Percentiles rank a stretch among this genome's conserved stretches.
phyloP scores from a whole-genome alignment of 2,888 invertebrate genomes.

The Chrysopilus asiliformis region DNA sequence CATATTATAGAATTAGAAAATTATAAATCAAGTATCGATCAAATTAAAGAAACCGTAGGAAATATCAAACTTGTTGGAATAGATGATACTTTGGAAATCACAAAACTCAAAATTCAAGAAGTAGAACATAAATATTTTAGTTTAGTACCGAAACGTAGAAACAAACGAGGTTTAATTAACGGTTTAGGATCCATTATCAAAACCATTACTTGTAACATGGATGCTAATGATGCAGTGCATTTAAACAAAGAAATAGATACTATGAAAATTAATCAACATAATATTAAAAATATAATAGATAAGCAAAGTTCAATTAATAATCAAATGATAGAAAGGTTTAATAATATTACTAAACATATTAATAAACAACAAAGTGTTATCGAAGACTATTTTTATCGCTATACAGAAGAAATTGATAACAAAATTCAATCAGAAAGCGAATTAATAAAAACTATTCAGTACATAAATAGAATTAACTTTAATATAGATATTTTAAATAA shows the following conservation, averaged over 20 bases:
- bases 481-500: no score
- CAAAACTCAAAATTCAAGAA: slow-evolving; percentile 2
- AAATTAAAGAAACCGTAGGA: background rate
- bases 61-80: background rate
- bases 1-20: no score
- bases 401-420: slow-evolving; percentile 1
- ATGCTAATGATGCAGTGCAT: slow-evolving; percentile 7
- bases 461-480: no score
- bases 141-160: slow-evolving; percentile 5
- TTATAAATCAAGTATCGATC: slow-evolving; percentile 1
- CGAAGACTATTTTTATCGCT: slow-evolving; percentile 6
- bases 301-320: slow-evolving; percentile 5
- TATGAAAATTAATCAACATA: slow-evolving; percentile 5
- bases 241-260: slow-evolving; percentile 6
- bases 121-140: slow-evolving; percentile 3
- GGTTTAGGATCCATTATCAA: slow-evolving; percentile 6
- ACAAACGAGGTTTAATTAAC: slow-evolving; percentile 9
- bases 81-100: background rate
- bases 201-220: slow-evolving; percentile 11
- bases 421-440: slow-evolving; percentile 8
- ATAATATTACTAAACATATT: slow-evolving; percentile 11
- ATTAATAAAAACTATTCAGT: no score
- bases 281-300: slow-evolving; percentile 1
- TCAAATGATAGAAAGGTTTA: slow-evolving; percentile 6
- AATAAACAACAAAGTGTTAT: slow-evolving; percentile 10